Conservation (phyloP, 2,113 vertebrate species). For the Polypterus senegalus region DNA sequence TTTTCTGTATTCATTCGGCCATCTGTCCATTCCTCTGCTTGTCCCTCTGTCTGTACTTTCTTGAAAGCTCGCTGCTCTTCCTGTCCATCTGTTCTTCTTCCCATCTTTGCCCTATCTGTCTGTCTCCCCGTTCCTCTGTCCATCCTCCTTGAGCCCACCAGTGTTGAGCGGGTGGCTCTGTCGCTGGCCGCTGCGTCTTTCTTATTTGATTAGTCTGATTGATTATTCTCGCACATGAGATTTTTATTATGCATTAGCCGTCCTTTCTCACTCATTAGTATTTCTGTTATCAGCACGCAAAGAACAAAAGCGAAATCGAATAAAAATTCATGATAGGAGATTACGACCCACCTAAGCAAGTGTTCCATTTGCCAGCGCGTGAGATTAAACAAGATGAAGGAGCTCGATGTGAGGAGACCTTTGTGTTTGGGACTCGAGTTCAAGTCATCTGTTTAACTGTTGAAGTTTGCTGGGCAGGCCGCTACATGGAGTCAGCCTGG, state of each 20-base stretch:
- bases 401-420: conserved; percentile 52
- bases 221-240: conserved; percentile 44
- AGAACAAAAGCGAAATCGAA: conserved; percentile 69
- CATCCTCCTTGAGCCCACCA: too few relatives aligned
- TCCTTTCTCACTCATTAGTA: conserved; percentile 52
- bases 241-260: conserved; percentile 52
- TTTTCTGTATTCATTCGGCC: too few relatives aligned
- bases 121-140: too few relatives aligned
- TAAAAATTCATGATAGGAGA: conserved; percentile 59
- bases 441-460: conserved; percentile 55
- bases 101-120: too few relatives aligned
- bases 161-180: too few relatives aligned
- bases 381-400: conserved; percentile 53
- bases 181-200: conserved; percentile 13
- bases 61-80: too few relatives aligned
- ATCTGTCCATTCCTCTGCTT: too few relatives aligned
- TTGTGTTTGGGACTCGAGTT: conserved; percentile 48
- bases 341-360: conserved; percentile 36
- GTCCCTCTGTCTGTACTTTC: too few relatives aligned
- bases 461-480: not conserved
- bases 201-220: conserved; percentile 65
- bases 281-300: conserved; percentile 59
- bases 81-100: too few relatives aligned
- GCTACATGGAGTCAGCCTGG: too few relatives aligned
- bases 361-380: conserved; percentile 40